Evolutionary conservation across 2,888 invertebrate species (phyloP), one percentile per base, ranked within the genome.

Genomic region (Cephus spinipes): DNA sequence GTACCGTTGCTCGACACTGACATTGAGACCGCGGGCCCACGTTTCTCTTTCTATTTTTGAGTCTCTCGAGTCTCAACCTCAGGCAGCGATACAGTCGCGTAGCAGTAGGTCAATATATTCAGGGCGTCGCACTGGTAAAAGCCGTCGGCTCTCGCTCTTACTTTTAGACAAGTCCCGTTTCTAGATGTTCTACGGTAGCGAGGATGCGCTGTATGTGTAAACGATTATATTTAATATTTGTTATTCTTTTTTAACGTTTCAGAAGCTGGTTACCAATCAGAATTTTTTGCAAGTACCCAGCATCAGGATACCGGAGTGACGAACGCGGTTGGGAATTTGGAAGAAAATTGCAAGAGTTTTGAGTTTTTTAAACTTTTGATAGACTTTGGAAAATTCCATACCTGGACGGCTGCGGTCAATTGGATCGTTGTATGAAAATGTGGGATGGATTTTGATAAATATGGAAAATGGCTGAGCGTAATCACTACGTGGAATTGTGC

Each of bases 31-130:
- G 40, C 11, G 31, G 12, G 77, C 68, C 75, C 2, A 12, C 71
- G 9, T 55, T 68, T 35, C 34, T 73, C n/a, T 36, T 71, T 30
- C 77, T 79, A 31, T 75, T 75, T 77, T 69, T 69, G 74, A 73
- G 31, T 12, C 77, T 79, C 79, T 73, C 77, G 77, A 77, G 73
- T n/a, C 75, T 71, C 71, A 6, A 71, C 71, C 6, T 71, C 32
- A 3, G 71, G 2, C 23, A 0, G 40, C 4, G 23, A 55, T 32
- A 23, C 40, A 2, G 31, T 30, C 71, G 76, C 75, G 69, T 73
- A 73, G 76, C 80, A 85, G 85, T 85, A 85, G 85, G 85, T 86
- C 85, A 86, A 83, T 81, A 80, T 79, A 81, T 82, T 82, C 82
- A 77, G 76, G 68, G 55, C 68, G 71, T 74, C 68, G 32, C 71